A percentile compares a stretch with the other conserved stretches of the same genome.
phyloP scores from a whole-genome alignment of 2,888 invertebrate genomes.

The Branchellion lobata region DNA sequence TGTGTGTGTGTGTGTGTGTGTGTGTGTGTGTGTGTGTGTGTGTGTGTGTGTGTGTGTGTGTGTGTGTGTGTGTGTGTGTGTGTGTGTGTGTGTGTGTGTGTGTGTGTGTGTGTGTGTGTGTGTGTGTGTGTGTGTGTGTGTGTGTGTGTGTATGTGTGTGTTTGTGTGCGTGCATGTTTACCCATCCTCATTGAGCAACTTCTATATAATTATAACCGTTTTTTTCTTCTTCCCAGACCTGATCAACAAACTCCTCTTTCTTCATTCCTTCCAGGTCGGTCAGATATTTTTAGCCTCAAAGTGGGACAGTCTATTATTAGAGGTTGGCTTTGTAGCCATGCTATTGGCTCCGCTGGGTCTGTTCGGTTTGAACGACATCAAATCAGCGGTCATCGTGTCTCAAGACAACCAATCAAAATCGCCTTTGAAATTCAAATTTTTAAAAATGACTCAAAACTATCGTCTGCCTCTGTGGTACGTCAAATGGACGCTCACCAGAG shows the following conservation, averaged over 20 bases:
- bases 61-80: too few relatives aligned
- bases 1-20: too few relatives aligned
- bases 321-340: conserved; percentile 30
- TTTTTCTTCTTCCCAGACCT: conserved; percentile 70
- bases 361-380: conserved; percentile 25
- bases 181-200: too few relatives aligned
- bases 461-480: conserved; percentile 27
- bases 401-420: conserved; percentile 5
- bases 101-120: too few relatives aligned
- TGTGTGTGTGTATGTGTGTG: too few relatives aligned
- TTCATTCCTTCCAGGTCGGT: conserved; percentile 64
- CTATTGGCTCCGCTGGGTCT: conserved; percentile 37
- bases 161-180: too few relatives aligned
- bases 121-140: too few relatives aligned
- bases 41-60: too few relatives aligned
- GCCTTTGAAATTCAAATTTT: neutral
- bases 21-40: too few relatives aligned
- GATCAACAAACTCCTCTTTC: conserved; percentile 74
- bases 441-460: conserved; percentile 19
- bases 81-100: too few relatives aligned
- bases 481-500: conserved; percentile 19
- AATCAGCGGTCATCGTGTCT: neutral
- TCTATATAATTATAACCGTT: too few relatives aligned
- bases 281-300: conserved; percentile 36
- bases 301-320: conserved; percentile 27